phyloP scores from a whole-genome alignment of 2,113 vertebrate genomes.

The Scomber scombrus region DNA sequence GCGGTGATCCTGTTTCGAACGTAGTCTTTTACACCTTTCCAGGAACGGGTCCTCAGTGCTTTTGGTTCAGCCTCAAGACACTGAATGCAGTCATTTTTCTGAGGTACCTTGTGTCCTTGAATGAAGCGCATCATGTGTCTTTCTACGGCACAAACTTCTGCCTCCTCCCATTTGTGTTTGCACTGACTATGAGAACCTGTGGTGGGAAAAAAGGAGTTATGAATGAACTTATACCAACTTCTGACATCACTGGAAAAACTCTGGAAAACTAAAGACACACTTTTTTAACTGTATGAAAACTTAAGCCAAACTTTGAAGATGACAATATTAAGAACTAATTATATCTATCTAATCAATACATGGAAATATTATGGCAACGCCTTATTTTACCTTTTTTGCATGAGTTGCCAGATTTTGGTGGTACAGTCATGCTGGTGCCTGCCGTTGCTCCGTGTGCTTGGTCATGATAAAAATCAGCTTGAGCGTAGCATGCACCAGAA shows the following conservation, averaged over 20 bases:
- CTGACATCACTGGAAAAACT: too few relatives aligned
- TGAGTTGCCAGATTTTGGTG: neutral
- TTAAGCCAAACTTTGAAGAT: too few relatives aligned
- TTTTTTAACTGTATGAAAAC: too few relatives aligned
- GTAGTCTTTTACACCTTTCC: constrained; percentile 76
- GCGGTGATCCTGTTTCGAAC: constrained; percentile 78
- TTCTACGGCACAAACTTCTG: constrained; percentile 71
- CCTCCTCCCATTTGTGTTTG: constrained; percentile 62
- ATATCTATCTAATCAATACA: too few relatives aligned
- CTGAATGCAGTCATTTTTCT: constrained; percentile 72
- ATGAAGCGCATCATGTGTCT: constrained; percentile 74
- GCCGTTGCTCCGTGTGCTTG: neutral
- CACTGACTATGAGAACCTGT: constrained; percentile 12
- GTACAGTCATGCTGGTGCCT: neutral
- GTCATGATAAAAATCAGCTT: neutral
- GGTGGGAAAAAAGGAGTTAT: neutral
- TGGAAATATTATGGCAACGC: too few relatives aligned
- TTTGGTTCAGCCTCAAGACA: constrained; percentile 69
- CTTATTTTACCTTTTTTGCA: constrained; percentile 35
- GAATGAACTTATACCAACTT: neutral
- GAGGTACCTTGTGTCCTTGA: constrained; percentile 58
- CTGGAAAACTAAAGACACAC: too few relatives aligned
- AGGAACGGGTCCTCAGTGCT: constrained; percentile 63
- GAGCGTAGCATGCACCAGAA: neutral
- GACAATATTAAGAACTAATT: too few relatives aligned